Evolutionary conservation across 2,888 invertebrate species (phyloP), one percentile per base, ranked within the genome.

Genomic region (Epinotia brunnichana): DNA sequence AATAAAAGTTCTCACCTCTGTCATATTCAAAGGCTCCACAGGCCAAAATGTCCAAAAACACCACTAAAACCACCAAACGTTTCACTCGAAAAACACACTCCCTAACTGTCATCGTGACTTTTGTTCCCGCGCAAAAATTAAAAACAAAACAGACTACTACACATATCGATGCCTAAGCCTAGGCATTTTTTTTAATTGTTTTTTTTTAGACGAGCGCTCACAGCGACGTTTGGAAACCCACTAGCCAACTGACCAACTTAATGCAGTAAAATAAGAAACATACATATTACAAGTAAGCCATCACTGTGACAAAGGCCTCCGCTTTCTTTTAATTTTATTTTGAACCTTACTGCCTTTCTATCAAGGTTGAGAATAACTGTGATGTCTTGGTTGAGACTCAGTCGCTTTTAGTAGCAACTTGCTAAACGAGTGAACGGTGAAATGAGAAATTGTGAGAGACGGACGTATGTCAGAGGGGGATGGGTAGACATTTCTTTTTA

Each of bases 401-500:
- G 85, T 89, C 86, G 79, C 73, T 83, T 72, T 87, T 79, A 85
- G 76, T 75, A 73, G 69, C 70, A 77, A 90, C 86, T 90, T 80
- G 93, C 91, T 93, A 92, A 93, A 90, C 93, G 89, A 91, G 92
- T 92, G 92, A 93, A 91, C 92, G 93, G 93, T 92, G 92, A 92
- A 92, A 92, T 91, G 91, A 90, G 91, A 92, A 92, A 92, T 92
- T 90, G 90, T 89, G 87, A 85, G 87, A 89, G 90, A 92, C 82
- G 82, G 85, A 81, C 81, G 78, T 84, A 84, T 79, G 84, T 80
- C 73, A 70, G 90, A 92, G 74, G 74, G 87, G 79, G 92, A 92
- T 71, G 77, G 86, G 73, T 75, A 82, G 78, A 80, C 87, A 88
- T 88, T 89, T 89, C 88, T 89, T 89, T 88, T 87, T 82, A 81